Percentiles rank a stretch among this genome's conserved stretches.
Conservation (phyloP, 1,140 invertebrate species). For the Pteromalus puparum region DNA sequence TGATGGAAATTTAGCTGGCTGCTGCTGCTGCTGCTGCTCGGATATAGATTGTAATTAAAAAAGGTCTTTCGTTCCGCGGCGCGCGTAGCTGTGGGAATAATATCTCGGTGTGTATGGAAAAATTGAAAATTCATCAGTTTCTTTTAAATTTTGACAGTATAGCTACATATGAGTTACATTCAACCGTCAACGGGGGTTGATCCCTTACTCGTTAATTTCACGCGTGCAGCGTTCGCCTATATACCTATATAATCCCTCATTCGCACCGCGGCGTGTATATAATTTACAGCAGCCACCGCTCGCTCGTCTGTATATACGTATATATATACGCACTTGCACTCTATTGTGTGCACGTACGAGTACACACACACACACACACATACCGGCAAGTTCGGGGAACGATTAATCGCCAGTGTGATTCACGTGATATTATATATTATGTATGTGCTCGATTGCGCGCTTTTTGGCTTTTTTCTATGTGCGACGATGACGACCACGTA, state of each 20-base stretch:
- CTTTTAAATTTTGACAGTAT: too few species aligned
- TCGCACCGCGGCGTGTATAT: neutral
- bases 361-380: neutral
- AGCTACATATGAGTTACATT: too few species aligned
- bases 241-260: neutral
- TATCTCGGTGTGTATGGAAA: too few species aligned
- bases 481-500: too few species aligned
- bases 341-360: neutral
- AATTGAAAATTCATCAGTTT: too few species aligned
- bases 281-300: neutral
- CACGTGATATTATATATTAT: neutral
- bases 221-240: neutral
- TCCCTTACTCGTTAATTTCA: too few species aligned
- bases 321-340: neutral
- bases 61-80: too few species aligned
- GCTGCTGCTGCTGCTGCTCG: too few species aligned
- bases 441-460: neutral
- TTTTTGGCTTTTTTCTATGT: too few species aligned
- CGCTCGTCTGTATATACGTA: neutral
- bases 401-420: neutral
- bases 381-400: neutral
- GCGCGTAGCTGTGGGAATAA: too few species aligned
- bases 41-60: too few species aligned
- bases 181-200: too few species aligned
- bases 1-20: neutral